Conservation (phyloP, 2,797 vertebrate species). For the Alauda arvensis region DNA sequence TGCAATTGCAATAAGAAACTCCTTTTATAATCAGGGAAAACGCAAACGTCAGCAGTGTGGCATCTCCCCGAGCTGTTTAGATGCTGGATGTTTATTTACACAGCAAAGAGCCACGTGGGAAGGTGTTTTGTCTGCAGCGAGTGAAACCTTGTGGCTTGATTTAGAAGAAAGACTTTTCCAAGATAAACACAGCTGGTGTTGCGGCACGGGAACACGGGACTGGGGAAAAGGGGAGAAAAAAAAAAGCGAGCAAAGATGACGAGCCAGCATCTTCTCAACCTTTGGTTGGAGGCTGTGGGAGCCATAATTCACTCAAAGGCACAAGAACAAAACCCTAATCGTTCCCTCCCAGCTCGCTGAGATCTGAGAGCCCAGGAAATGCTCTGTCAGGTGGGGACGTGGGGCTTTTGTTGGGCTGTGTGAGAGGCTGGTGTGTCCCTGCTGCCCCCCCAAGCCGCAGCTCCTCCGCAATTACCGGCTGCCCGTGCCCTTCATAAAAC, state of each 20-base stretch:
- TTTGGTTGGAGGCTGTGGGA: neutral
- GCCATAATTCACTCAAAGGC: neutral
- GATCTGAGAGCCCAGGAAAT: conserved; percentile 10
- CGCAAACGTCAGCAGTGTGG: neutral
- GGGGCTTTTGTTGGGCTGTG: neutral
- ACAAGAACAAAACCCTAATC: neutral
- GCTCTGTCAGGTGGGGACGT: neutral
- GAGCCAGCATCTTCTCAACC: conserved; percentile 30
- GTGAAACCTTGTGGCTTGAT: conserved; percentile 33
- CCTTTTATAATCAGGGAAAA: neutral
- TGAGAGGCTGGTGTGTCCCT: neutral
- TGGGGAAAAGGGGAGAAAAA: neutral
- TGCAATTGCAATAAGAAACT: neutral
- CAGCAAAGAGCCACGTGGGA: conserved; percentile 37
- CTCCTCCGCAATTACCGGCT: conserved; percentile 29
- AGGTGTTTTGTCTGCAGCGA: conserved; percentile 33
- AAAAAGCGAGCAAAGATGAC: neutral
- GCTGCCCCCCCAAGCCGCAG: neutral
- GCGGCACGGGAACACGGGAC: neutral
- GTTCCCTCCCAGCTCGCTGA: neutral
- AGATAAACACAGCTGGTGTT: conserved; percentile 61
- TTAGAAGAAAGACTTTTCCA: conserved; percentile 13
- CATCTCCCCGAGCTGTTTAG: conserved; percentile 4
- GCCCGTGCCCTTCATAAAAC: conserved; percentile 8
- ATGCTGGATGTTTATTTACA: conserved; percentile 41